Conservation (phyloP, 2,797 vertebrate genomes). For the Psittacula derbiana region DNA sequence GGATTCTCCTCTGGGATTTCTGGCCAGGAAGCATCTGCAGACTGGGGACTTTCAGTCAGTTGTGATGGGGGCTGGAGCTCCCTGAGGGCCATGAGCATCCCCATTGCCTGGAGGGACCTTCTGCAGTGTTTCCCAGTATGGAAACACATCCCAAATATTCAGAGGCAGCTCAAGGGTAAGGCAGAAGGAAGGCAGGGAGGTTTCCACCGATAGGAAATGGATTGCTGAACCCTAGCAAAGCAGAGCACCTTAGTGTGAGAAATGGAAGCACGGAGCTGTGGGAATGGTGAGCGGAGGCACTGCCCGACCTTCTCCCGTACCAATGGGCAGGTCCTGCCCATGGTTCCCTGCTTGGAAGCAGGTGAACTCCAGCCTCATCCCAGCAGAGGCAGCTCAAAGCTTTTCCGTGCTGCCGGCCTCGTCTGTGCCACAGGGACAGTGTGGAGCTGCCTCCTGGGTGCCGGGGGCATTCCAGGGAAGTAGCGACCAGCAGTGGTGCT, state of each 20-base stretch:
- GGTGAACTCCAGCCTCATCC: neutral
- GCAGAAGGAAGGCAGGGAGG: neutral
- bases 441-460: neutral
- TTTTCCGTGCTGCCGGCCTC: neutral
- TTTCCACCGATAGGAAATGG: rapidly evolving
- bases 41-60: rapidly evolving
- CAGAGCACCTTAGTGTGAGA: neutral
- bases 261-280: rapidly evolving
- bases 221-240: neutral
- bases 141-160: neutral
- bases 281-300: rapidly evolving
- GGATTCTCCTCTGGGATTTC: neutral
- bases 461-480: neutral
- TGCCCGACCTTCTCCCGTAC: rapidly evolving
- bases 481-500: neutral
- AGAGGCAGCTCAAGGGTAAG: neutral
- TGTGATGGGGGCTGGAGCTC: neutral
- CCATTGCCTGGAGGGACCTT: rapidly evolving
- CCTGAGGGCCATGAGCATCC: neutral
- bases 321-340: neutral
- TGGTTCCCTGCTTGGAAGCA: neutral
- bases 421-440: neutral
- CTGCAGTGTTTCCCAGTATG: neutral
- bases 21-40: neutral
- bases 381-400: neutral